A percentile compares a stretch with the other conserved stretches of the same genome.
Evolutionary conservation across 2,797 vertebrate genomes (phyloP).

Genomic region (Hipposideros larvatus): DNA sequence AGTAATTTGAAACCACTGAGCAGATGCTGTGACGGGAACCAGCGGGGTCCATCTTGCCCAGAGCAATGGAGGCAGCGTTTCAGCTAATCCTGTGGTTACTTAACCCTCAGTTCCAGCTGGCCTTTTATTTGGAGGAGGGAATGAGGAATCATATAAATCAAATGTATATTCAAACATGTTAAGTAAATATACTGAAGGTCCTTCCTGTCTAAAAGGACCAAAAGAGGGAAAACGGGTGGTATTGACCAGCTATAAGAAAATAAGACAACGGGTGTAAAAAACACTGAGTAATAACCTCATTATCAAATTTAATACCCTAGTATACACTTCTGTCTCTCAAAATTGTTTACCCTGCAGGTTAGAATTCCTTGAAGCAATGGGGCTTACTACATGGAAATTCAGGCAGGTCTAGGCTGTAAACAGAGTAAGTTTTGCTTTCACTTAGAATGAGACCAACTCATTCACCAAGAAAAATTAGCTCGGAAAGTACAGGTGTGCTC

Average conservation of each 20-base stretch:
- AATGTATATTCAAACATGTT: slow-evolving; percentile 29
- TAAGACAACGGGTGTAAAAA: not conserved
- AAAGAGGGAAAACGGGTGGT: not conserved
- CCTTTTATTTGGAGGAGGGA: not conserved
- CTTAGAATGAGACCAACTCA: not conserved
- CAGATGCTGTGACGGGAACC: not conserved
- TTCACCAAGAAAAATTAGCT: not conserved
- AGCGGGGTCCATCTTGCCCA: not conserved
- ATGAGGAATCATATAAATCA: not conserved
- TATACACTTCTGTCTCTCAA: not conserved
- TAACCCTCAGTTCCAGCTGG: not conserved
- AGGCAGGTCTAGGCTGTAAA: not conserved
- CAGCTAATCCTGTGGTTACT: not conserved
- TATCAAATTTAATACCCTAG: not conserved
- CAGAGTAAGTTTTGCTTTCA: not conserved
- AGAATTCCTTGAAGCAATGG: not conserved
- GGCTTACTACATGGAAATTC: not conserved
- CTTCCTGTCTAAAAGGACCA: not conserved
- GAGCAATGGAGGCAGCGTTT: not conserved
- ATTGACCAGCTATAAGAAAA: not conserved
- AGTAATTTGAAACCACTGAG: slow-evolving; percentile 33
- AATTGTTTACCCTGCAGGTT: not conserved
- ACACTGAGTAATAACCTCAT: not conserved
- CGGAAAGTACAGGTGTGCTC: not conserved
- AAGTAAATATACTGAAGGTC: not conserved